Percentiles rank a stretch among this genome's conserved stretches.
Conservation (phyloP, 2,797 vertebrate genomes). For the Falco columbarius region DNA sequence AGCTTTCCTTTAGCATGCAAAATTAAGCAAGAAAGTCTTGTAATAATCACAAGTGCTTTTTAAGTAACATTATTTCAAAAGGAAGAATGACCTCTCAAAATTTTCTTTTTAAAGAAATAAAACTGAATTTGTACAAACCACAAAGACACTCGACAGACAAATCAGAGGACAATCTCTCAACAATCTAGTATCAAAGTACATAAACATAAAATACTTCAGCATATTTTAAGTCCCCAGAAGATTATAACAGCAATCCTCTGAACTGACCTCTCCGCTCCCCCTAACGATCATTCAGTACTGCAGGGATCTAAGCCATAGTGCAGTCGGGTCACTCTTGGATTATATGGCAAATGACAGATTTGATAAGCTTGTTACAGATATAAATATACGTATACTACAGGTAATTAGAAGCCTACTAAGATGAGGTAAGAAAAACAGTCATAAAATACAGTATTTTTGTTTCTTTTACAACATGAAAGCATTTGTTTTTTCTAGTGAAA, state of each 20-base stretch:
- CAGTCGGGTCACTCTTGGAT: neutral
- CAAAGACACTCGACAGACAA: neutral
- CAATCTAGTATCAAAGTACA: neutral
- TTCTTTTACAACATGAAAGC: neutral
- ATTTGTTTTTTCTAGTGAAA: neutral
- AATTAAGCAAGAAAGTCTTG: conserved; percentile 16
- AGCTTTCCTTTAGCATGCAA: neutral
- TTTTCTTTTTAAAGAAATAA: neutral
- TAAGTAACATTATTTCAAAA: neutral
- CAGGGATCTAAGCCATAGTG: neutral
- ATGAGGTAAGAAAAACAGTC: neutral
- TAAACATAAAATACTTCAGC: neutral
- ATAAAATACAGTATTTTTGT: neutral
- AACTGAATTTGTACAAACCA: neutral
- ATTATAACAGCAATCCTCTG: neutral
- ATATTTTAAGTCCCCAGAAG: neutral
- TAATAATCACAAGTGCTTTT: neutral
- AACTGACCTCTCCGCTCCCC: neutral
- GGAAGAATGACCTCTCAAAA: neutral
- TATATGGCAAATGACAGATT: neutral
- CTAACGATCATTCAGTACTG: neutral
- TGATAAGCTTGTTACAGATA: neutral
- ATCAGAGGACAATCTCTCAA: neutral
- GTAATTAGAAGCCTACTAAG: neutral
- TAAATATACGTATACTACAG: neutral